Conservation (phyloP, 2,888 invertebrate genomes). For the Liopterus haemorrhoidalis region DNA sequence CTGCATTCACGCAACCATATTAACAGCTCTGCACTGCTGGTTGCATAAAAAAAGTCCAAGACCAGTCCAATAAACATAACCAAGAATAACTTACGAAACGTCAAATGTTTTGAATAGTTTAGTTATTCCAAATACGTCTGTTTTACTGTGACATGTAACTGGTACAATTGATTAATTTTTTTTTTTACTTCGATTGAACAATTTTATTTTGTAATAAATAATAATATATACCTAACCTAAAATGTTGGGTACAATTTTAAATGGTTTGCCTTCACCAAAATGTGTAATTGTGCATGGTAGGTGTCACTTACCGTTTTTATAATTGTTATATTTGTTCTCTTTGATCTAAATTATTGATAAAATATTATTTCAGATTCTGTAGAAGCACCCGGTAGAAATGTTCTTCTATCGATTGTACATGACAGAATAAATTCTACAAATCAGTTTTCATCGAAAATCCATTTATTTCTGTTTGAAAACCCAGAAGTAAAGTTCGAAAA, state of each 20-base stretch:
- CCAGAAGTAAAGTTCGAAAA: slow-evolving; percentile 31
- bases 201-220: not conserved
- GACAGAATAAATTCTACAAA: no score
- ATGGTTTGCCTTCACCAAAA: slow-evolving; percentile 37
- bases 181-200: no score
- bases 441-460: no score
- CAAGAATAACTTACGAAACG: no score
- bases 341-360: not conserved
- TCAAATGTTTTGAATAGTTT: no score
- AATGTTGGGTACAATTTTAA: slow-evolving; percentile 40
- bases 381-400: slow-evolving; percentile 32
- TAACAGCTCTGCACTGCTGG: no score
- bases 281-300: slow-evolving; percentile 42
- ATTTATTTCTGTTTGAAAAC: slow-evolving; percentile 39
- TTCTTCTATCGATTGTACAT: slow-evolving; percentile 37
- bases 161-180: no score
- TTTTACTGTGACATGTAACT: no score
- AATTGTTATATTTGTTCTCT: not conserved
- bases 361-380: slow-evolving; percentile 37
- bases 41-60: no score
- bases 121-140: no score
- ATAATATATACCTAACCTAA: slow-evolving; percentile 10
- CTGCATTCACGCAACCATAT: no score
- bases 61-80: no score
- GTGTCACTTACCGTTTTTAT: not conserved